Percentiles rank a stretch among this genome's conserved stretches.
These are phyloP conservation scores for Lasioglossum baleicum DNA, from an alignment of 1,140 invertebrate species.

Conservation along the genomic window DNA sequence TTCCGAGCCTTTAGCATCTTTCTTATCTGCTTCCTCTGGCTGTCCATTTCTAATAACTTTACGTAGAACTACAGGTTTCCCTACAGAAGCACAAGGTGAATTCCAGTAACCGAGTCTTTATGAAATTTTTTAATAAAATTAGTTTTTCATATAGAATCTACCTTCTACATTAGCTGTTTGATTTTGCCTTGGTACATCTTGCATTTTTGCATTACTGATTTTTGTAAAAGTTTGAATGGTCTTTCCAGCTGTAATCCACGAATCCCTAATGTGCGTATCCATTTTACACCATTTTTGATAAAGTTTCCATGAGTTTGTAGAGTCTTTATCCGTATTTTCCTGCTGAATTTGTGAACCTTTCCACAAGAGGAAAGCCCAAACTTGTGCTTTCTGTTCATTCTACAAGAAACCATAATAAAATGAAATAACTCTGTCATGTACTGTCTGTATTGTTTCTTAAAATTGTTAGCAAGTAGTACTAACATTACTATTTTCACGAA, in stretches of 20 bases:
- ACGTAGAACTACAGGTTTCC: conserved; percentile 72
- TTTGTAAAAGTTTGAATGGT: conserved; percentile 86
- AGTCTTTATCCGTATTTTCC: conserved; percentile 78
- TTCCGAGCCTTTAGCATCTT: conserved; percentile 48
- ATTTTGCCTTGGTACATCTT: conserved; percentile 68
- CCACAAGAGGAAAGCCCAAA: conserved; percentile 91
- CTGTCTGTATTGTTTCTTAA: not conserved
- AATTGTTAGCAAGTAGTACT: conserved; percentile 44
- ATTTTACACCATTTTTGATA: conserved; percentile 91
- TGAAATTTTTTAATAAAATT: not conserved
- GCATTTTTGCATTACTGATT: conserved; percentile 80
- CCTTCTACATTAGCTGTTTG: conserved; percentile 65
- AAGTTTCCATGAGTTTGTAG: conserved; percentile 86
- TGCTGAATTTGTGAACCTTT: conserved; percentile 85
- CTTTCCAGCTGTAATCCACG: conserved; percentile 89
- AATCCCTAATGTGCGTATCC: conserved; percentile 84
- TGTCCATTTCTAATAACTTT: conserved; percentile 78
- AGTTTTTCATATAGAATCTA: conserved; percentile 27
- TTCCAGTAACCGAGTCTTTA: not conserved
- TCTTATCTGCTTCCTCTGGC: conserved; percentile 70
- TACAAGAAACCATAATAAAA: conserved; percentile 62
- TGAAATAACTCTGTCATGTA: no score
- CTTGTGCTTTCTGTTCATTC: conserved; percentile 89
- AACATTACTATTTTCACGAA: conserved; percentile 76
- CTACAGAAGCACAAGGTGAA: conserved; percentile 1